Evolutionary conservation across 2,113 vertebrate species (phyloP).

Genomic region (Murina feae): DNA sequence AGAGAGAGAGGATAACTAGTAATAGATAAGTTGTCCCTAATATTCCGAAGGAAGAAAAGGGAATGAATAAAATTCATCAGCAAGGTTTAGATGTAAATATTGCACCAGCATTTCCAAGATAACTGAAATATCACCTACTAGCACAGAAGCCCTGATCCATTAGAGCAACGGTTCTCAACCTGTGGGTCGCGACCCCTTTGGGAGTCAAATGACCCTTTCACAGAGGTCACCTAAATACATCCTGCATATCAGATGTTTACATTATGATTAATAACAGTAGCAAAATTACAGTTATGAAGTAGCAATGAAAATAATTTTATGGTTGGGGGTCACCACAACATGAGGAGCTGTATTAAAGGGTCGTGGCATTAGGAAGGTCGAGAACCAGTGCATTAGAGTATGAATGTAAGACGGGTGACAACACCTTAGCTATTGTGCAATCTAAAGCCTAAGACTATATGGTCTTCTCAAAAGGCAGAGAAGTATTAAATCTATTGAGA

Average conservation of each 20-base stretch:
- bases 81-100: not conserved
- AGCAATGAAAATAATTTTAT: too few species aligned
- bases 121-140: not conserved
- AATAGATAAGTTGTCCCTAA: not conserved
- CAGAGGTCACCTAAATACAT: too few species aligned
- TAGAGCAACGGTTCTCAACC: too few species aligned
- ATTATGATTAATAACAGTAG: too few species aligned
- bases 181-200: too few species aligned
- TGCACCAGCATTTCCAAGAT: not conserved
- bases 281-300: too few species aligned
- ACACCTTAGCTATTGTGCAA: not conserved
- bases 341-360: too few species aligned
- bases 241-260: too few species aligned
- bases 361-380: too few species aligned
- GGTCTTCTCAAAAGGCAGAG: not conserved
- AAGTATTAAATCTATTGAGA: not conserved
- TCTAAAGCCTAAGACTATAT: not conserved
- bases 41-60: not conserved
- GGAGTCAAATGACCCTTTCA: too few species aligned
- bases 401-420: not conserved
- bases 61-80: not conserved
- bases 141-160: not conserved
- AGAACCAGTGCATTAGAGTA: not conserved
- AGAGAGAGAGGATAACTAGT: not conserved
- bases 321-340: too few species aligned